A percentile compares a stretch with the other conserved stretches of the same genome.
phyloP scores from a whole-genome alignment of 2,797 vertebrate genomes.

The Otolemur crassicaudatus region DNA sequence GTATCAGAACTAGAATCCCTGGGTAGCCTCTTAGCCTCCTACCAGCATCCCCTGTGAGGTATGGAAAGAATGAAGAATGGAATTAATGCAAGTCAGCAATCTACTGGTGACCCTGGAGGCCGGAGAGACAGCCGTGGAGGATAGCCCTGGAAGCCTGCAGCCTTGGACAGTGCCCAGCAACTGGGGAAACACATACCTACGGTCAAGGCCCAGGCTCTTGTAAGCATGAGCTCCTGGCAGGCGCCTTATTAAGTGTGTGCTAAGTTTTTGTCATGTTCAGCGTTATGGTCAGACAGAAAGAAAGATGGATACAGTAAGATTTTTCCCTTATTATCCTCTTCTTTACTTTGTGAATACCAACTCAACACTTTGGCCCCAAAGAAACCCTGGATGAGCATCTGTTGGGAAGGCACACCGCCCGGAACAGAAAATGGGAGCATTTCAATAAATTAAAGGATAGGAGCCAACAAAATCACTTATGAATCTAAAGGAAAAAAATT shows the following conservation, averaged over 20 bases:
- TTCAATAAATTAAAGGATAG: constrained; percentile 48
- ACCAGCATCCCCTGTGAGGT: background rate
- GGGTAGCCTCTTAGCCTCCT: background rate
- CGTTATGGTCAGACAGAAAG: background rate
- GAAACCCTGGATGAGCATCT: constrained; percentile 29
- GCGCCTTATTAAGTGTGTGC: background rate
- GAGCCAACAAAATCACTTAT: constrained; percentile 38
- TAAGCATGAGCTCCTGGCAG: background rate
- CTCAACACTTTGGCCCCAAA: constrained; percentile 1
- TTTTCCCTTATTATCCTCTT: background rate
- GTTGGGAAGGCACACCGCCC: constrained; percentile 51
- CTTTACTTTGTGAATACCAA: constrained; percentile 54
- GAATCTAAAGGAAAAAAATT: background rate
- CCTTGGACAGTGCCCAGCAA: background rate
- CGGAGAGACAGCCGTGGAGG: background rate
- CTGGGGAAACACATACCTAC: background rate
- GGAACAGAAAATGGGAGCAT: constrained; percentile 42
- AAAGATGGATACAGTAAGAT: background rate
- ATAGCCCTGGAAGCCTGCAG: background rate
- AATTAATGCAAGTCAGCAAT: background rate
- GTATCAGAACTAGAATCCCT: background rate
- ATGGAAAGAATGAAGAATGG: background rate
- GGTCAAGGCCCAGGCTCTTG: background rate
- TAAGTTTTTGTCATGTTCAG: background rate
- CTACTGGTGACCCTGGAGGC: background rate